These are phyloP conservation scores for Porites rus DNA, from an alignment of 92 coral and sea anemone genomes.

Conservation along the genomic window DNA sequence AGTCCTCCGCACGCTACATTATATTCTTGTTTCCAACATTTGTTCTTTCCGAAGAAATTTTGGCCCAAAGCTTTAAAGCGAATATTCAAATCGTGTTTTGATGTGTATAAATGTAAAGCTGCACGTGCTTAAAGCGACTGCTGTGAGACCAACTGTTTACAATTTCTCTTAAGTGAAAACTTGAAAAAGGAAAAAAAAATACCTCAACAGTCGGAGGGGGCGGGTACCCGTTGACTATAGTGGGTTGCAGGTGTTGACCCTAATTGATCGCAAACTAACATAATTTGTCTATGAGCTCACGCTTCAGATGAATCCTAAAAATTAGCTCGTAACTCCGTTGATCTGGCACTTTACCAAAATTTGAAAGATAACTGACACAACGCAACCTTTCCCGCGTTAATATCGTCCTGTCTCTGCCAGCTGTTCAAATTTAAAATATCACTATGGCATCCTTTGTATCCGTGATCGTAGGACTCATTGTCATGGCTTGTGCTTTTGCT, in stretches of 20 bases:
- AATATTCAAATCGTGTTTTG: too few relatives aligned
- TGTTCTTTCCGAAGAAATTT: too few relatives aligned
- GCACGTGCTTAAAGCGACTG: too few relatives aligned
- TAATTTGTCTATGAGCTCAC: conserved; percentile 57
- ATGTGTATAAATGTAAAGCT: too few relatives aligned
- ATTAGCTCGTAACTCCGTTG: background rate
- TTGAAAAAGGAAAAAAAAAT: too few relatives aligned
- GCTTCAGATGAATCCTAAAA: background rate
- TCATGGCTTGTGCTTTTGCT: conserved; percentile 68
- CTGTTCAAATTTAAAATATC: background rate
- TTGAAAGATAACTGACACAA: too few relatives aligned
- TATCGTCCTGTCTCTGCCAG: background rate
- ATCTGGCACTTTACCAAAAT: too few relatives aligned
- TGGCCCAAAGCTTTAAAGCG: too few relatives aligned
- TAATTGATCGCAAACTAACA: conserved; percentile 29
- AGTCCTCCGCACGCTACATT: too few relatives aligned
- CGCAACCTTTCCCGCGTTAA: background rate
- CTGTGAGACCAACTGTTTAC: too few relatives aligned
- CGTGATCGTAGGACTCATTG: conserved; percentile 57
- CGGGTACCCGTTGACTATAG: conserved; percentile 4
- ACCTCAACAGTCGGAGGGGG: background rate
- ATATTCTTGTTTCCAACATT: too few relatives aligned
- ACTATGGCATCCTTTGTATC: conserved; percentile 51
- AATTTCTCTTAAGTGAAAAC: too few relatives aligned
- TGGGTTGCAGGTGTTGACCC: background rate